Conservation (phyloP, 1,140 invertebrate genomes). For the Apis florea region DNA sequence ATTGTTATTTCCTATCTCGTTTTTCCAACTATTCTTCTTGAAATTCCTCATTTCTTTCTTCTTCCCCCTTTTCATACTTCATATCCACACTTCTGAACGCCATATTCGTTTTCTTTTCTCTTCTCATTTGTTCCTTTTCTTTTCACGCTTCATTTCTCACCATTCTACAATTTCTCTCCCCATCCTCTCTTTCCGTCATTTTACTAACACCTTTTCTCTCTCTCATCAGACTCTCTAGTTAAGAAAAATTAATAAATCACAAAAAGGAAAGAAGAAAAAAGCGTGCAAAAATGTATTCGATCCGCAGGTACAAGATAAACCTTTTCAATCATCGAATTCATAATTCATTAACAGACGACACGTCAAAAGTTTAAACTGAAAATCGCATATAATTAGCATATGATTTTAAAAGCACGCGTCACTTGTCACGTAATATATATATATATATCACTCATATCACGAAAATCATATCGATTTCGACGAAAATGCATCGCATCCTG, state of each 20-base stretch:
- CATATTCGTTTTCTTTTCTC: neutral
- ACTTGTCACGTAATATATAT: neutral
- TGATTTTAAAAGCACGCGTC: neutral
- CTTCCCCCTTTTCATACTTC: too few relatives aligned
- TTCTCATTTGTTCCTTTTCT: neutral
- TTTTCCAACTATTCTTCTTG: too few relatives aligned
- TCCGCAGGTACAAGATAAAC: too few relatives aligned
- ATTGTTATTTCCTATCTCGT: too few relatives aligned
- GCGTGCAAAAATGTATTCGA: too few relatives aligned
- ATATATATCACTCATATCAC: neutral
- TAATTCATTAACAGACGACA: neutral
- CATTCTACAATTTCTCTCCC: neutral
- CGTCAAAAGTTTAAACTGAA: too few relatives aligned
- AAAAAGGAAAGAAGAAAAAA: too few relatives aligned
- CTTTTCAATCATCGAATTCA: neutral
- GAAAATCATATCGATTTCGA: neutral
- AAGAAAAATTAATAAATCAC: neutral
- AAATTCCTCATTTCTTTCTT: too few relatives aligned
- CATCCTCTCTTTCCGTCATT: neutral
- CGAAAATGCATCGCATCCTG: neutral
- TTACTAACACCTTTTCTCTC: neutral
- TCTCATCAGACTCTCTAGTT: too few relatives aligned
- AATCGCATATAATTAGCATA: too few relatives aligned
- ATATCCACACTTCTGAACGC: too few relatives aligned
- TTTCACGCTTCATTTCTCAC: neutral